These are phyloP conservation scores for Brachypterus glaber DNA, from an alignment of 2,888 invertebrate species.

Conservation along the genomic window DNA sequence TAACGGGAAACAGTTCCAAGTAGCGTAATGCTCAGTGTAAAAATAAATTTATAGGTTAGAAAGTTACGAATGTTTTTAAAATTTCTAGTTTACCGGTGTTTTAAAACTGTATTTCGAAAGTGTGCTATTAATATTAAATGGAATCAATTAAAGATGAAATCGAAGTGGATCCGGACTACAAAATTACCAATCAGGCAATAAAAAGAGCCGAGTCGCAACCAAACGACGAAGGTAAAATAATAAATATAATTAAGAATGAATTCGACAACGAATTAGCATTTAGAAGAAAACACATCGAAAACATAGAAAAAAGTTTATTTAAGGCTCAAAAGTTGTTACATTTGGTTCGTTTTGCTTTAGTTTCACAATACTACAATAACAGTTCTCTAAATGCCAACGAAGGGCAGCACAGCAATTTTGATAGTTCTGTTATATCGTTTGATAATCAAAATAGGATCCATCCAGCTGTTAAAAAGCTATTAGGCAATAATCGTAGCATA, in stretches of 20 bases:
- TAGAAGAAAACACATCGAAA: conserved; percentile 61
- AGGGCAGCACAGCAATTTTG: conserved; percentile 34
- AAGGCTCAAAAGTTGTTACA: conserved; percentile 50
- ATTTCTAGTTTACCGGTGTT: too few relatives aligned
- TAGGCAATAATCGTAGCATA: conserved; percentile 45
- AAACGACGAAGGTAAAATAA: conserved; percentile 38
- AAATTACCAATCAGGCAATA: conserved; percentile 28
- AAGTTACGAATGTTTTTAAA: too few relatives aligned
- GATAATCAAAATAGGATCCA: conserved; percentile 50
- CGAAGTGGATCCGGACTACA: conserved; percentile 33
- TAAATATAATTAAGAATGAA: conserved; percentile 57
- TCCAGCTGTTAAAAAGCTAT: conserved; percentile 64
- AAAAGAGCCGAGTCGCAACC: conserved; percentile 29
- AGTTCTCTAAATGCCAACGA: conserved; percentile 43
- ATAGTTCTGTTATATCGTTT: conserved; percentile 18
- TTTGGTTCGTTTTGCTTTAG: conserved; percentile 49
- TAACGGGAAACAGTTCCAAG: too few relatives aligned
- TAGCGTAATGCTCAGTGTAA: too few relatives aligned
- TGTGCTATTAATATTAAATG: too few relatives aligned
- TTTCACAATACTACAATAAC: conserved; percentile 51
- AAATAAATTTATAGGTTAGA: too few relatives aligned
- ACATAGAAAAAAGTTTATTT: conserved; percentile 57
- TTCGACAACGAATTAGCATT: conserved; percentile 59
- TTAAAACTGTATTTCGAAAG: too few relatives aligned
- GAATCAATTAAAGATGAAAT: not conserved